Percentiles rank a stretch among this genome's conserved stretches.
These are phyloP conservation scores for Papilio gigon DNA, from an alignment of 2,888 invertebrate species.

Conservation along the genomic window DNA sequence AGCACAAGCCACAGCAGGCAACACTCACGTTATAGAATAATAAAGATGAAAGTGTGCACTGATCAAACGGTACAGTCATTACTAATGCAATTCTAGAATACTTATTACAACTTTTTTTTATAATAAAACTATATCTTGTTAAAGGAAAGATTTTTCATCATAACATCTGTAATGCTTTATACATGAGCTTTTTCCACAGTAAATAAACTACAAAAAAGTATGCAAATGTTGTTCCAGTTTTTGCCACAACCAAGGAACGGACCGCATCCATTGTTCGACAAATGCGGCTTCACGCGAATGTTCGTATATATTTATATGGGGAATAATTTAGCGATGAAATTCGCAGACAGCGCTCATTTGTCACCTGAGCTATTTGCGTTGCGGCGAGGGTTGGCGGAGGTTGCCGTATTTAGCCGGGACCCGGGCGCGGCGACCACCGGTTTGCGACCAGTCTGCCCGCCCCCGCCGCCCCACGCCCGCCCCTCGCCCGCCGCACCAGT, in stretches of 20 bases:
- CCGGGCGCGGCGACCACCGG: slow-evolving; percentile 45
- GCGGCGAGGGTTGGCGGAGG: slow-evolving; percentile 35
- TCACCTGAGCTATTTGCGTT: slow-evolving; percentile 19
- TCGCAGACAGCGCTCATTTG: slow-evolving; percentile 13
- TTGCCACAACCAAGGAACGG: background rate
- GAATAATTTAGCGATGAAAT: slow-evolving; percentile 16
- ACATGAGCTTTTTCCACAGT: too few species aligned
- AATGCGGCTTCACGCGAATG: background rate
- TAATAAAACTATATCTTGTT: too few species aligned
- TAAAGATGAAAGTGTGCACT: too few species aligned
- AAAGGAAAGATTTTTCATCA: too few species aligned
- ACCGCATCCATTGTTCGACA: background rate
- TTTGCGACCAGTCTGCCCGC: slow-evolving; percentile 50
- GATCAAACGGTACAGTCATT: too few species aligned
- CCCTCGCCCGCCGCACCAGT: slow-evolving; percentile 48
- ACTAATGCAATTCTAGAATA: too few species aligned
- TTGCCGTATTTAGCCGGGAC: slow-evolving; percentile 49
- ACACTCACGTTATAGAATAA: background rate
- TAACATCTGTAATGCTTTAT: too few species aligned
- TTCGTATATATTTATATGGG: background rate
- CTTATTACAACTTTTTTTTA: too few species aligned
- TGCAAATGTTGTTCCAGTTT: background rate
- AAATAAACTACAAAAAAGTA: background rate
- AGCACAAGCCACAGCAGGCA: background rate
- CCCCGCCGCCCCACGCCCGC: slow-evolving; percentile 54